phyloP scores from a whole-genome alignment of 1,140 invertebrate species.

The Calycopis cecrops region DNA sequence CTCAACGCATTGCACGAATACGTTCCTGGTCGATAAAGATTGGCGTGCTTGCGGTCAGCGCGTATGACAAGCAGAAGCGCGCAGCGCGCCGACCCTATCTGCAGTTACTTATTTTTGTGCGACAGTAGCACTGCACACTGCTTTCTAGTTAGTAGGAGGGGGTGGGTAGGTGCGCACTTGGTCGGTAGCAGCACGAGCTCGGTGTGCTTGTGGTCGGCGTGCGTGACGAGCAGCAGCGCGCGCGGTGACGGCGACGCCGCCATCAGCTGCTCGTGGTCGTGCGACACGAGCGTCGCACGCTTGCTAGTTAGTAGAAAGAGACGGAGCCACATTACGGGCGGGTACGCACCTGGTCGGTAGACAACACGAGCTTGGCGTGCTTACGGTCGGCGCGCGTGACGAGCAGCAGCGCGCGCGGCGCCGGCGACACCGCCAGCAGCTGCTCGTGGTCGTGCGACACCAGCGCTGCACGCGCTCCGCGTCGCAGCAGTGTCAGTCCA shows the following conservation, averaged over 20 bases:
- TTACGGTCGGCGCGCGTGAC: slow-evolving; percentile 89
- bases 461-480: slow-evolving; percentile 89
- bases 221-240: slow-evolving; percentile 93
- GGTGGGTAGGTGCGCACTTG: slow-evolving; percentile 77
- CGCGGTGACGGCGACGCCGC: slow-evolving; percentile 92
- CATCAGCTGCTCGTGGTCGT: slow-evolving; percentile 90
- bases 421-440: slow-evolving; percentile 91
- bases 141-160: no score
- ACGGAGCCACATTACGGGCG: neutral
- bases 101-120: slow-evolving; percentile 90
- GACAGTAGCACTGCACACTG: slow-evolving; percentile 93
- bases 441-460: slow-evolving; percentile 92
- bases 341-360: slow-evolving; percentile 84
- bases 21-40: slow-evolving; percentile 88
- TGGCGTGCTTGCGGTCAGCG: slow-evolving; percentile 86
- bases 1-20: no score
- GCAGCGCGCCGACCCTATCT: slow-evolving; percentile 92
- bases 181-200: slow-evolving; percentile 91
- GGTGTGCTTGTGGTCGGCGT: slow-evolving; percentile 88
- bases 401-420: slow-evolving; percentile 92
- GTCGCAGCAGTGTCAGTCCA: slow-evolving; percentile 93
- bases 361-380: slow-evolving; percentile 93
- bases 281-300: slow-evolving; percentile 90
- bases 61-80: slow-evolving; percentile 94
- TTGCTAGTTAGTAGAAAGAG: no score